phyloP scores from a whole-genome alignment of 2,888 invertebrate genomes.

The Trachelus iudaicus region DNA sequence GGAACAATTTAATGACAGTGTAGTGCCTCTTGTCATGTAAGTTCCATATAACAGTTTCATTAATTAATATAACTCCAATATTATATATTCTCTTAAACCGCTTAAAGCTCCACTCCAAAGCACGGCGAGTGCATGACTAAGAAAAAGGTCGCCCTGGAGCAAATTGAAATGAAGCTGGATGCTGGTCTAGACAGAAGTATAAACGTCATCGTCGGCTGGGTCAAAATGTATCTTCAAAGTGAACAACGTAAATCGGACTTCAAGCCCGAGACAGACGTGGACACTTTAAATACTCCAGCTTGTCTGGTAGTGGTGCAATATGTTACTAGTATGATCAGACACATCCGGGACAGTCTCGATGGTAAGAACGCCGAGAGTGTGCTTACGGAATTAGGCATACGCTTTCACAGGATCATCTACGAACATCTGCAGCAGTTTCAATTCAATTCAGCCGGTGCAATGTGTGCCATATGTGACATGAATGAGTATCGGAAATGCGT shows the following conservation, averaged over 20 bases:
- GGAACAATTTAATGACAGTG: slow-evolving; percentile 90
- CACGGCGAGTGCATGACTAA: slow-evolving; percentile 90
- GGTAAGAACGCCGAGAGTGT: slow-evolving; percentile 92
- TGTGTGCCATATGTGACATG: slow-evolving; percentile 98
- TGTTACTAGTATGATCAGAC: slow-evolving; percentile 79
- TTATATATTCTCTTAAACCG: neutral
- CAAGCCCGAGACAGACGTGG: slow-evolving; percentile 86
- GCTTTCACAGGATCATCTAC: slow-evolving; percentile 93
- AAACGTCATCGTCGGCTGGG: slow-evolving; percentile 90
- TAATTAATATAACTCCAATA: neutral
- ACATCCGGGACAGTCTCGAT: slow-evolving; percentile 85
- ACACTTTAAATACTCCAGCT: slow-evolving; percentile 86
- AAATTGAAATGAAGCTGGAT: slow-evolving; percentile 92
- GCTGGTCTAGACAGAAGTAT: slow-evolving; percentile 87
- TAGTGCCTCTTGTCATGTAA: slow-evolving; percentile 89
- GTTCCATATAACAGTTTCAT: slow-evolving; percentile 42
- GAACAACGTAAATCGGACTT: slow-evolving; percentile 98
- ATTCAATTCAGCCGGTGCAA: slow-evolving; percentile 95
- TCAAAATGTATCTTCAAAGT: slow-evolving; percentile 86
- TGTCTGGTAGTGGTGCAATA: slow-evolving; percentile 87
- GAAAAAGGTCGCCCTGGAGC: slow-evolving; percentile 86
- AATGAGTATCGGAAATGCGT: slow-evolving; percentile 95
- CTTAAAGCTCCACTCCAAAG: slow-evolving; percentile 81
- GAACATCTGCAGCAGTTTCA: slow-evolving; percentile 95
- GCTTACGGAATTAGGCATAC: slow-evolving; percentile 87